Evolutionary conservation across 2,797 vertebrate species (phyloP), one percentile per base, ranked within the genome.

Genomic region (Chlorospingus flavigularis): DNA sequence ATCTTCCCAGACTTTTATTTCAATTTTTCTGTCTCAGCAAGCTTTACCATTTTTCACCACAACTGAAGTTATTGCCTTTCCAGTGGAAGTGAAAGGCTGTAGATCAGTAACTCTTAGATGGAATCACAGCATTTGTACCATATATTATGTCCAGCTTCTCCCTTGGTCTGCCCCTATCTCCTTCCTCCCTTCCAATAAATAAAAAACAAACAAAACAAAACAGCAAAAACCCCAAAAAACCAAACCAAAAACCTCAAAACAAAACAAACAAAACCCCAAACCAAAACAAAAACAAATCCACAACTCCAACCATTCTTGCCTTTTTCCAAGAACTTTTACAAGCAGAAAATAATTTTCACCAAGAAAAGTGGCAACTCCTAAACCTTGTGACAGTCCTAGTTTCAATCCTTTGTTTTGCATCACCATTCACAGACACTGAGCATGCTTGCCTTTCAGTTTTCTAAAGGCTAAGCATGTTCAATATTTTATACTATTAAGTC

Each of bases 101-200:
- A 88, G 60, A 55, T 82, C 55, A 71, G 35, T 83, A 80, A 74
- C 23, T 80, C n/a, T 63, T 62, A 55, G 28, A 48, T 26, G 24
- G 23, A 79, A 51, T 18, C 26, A 65, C n/a, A 88, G 15, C 17
- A 72, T 47, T 92, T 90, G 20, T 37, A 54, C 37, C 43, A 17
- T 17, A 26, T 16, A 4, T 53, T 77, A 35, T 54, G 7, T 60
- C n/a, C 42, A 75, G 4, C 11, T 87, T 79, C 14, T 11, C 4
- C 13, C 10, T 13, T 5, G 2, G 20, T 24, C 31, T 83, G 9
- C 47, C 18, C 37, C 57, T 23, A 7, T 14, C 6, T 1, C 7
- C 9, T 47, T 26, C 10, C 7, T 4, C 11, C 0, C 2, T 26
- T 21, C 6, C 4, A 4, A 6, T 16, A 28, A 66, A 26, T 14